These are phyloP conservation scores for Ochotona princeps DNA, from an alignment of 2,113 vertebrate genomes.

Conservation along the genomic window DNA sequence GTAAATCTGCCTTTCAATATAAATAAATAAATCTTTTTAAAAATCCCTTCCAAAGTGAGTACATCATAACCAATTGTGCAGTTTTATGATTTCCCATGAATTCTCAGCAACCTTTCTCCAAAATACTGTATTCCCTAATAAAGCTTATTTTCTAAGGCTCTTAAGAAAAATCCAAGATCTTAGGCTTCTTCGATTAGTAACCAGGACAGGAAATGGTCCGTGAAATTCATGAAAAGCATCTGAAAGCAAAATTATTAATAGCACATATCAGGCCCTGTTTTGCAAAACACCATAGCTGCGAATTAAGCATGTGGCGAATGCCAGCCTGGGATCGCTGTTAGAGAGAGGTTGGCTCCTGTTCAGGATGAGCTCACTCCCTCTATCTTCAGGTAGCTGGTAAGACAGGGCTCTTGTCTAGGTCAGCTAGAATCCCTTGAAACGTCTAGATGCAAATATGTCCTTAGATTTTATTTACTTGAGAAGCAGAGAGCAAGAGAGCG, in stretches of 20 bases:
- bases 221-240: not conserved
- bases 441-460: not conserved
- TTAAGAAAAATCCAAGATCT: conserved; percentile 27
- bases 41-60: not conserved
- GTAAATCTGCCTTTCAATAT: no score
- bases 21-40: no score
- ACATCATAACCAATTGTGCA: not conserved
- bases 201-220: not conserved
- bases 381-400: not conserved
- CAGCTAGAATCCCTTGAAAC: not conserved
- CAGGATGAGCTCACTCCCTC: conserved; percentile 1
- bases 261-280: not conserved
- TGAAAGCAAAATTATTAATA: conserved; percentile 11
- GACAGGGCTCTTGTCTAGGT: not conserved
- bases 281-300: not conserved
- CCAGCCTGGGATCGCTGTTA: not conserved
- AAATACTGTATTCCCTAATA: not conserved
- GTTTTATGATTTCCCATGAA: not conserved
- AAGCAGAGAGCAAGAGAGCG: no score
- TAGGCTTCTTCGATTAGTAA: not conserved
- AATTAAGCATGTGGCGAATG: not conserved
- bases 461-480: not conserved
- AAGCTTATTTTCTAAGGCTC: not conserved
- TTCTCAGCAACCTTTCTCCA: not conserved
- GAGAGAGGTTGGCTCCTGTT: not conserved